Percentiles rank a stretch among this genome's conserved stretches.
Evolutionary conservation across 1,140 invertebrate genomes (phyloP).

Genomic region (Meteorus sp.): DNA sequence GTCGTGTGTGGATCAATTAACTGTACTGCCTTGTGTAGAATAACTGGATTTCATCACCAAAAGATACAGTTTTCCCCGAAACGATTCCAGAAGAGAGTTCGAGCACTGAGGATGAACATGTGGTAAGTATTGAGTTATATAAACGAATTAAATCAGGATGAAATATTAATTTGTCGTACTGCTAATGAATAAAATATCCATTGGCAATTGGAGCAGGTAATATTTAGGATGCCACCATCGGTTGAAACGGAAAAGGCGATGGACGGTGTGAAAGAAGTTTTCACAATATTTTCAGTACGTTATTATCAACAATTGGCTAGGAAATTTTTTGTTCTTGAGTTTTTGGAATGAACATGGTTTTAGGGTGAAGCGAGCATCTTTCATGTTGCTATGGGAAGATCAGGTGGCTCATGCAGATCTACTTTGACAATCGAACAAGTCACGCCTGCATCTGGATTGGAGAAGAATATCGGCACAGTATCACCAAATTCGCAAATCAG

Average conservation of each 20-base stretch:
- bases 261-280: constrained; percentile 59
- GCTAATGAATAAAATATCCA: constrained; percentile 12
- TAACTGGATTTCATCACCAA: constrained; percentile 78
- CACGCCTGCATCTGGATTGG: constrained; percentile 53
- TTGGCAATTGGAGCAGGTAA: constrained; percentile 60
- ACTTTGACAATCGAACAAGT: constrained; percentile 58
- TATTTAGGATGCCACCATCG: constrained; percentile 74
- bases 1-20: too few relatives aligned
- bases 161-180: too few relatives aligned
- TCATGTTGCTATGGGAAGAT: constrained; percentile 62
- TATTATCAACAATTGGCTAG: too few relatives aligned
- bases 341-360: constrained; percentile 1
- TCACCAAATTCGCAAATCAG: constrained; percentile 64
- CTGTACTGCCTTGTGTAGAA: constrained; percentile 59
- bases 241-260: constrained; percentile 64
- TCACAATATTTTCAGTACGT: constrained; percentile 68
- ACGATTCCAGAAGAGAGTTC: constrained; percentile 91
- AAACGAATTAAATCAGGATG: constrained; percentile 8
- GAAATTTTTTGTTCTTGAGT: constrained; percentile 6
- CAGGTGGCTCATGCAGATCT: constrained; percentile 51
- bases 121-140: constrained; percentile 60
- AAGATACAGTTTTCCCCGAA: constrained; percentile 85
- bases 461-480: constrained; percentile 45
- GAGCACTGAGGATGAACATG: constrained; percentile 87
- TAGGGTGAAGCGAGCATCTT: constrained; percentile 65